Conservation (phyloP, 2,113 vertebrate species). For the Ailurus styani region DNA sequence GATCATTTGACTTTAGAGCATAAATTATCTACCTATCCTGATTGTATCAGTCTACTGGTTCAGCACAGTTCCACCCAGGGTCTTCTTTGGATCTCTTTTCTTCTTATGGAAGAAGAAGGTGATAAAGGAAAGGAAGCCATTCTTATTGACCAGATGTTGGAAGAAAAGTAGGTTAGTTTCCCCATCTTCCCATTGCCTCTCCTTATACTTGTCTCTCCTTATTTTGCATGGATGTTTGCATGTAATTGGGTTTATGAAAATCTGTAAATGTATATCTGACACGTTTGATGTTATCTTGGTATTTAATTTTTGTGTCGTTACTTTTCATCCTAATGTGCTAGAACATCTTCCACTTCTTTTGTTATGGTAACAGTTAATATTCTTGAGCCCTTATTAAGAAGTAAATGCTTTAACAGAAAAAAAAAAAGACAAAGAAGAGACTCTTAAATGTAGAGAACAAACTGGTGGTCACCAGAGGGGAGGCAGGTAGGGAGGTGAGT, state of each 20-base stretch:
- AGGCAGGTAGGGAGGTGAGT: background rate
- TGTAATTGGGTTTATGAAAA: background rate
- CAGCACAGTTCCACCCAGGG: background rate
- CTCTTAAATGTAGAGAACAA: background rate
- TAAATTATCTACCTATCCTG: background rate
- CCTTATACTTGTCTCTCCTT: background rate
- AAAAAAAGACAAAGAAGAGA: background rate
- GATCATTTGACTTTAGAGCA: background rate
- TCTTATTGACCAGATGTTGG: background rate
- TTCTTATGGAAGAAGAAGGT: background rate
- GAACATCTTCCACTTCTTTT: background rate
- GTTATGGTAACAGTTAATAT: background rate
- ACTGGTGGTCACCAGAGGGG: background rate
- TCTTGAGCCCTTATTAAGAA: slow-evolving; percentile 3
- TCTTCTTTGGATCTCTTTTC: background rate
- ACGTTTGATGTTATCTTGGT: background rate
- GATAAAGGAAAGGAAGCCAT: background rate
- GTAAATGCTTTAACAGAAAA: background rate
- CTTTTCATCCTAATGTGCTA: background rate
- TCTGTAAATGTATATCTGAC: background rate
- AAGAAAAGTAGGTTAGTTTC: background rate
- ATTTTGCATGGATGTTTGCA: background rate
- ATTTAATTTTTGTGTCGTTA: slow-evolving; percentile 24
- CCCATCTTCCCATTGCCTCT: background rate
- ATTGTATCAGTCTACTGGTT: background rate